phyloP scores from a whole-genome alignment of 2,888 invertebrate species.

The Sarcophaga carnaria region DNA sequence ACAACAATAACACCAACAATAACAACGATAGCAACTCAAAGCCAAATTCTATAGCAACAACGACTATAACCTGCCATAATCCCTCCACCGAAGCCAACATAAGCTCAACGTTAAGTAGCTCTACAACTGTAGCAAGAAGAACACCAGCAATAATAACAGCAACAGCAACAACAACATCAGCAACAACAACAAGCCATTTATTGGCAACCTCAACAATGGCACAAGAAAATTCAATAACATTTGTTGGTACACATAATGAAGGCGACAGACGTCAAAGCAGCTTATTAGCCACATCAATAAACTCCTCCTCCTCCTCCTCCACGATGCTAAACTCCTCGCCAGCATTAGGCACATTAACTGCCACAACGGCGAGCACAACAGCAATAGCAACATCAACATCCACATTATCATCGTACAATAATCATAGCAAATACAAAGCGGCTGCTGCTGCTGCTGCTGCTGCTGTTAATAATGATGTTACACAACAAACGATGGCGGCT shows the following conservation, averaged over 20 bases:
- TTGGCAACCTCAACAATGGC: constrained; percentile 46
- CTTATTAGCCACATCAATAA: constrained; percentile 6
- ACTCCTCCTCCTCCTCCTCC: constrained; percentile 17
- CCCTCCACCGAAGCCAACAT: not conserved
- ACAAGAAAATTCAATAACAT: constrained; percentile 56
- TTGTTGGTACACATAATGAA: constrained; percentile 48
- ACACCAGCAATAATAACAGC: constrained; percentile 2
- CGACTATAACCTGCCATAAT: constrained; percentile 11
- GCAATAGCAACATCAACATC: constrained; percentile 10
- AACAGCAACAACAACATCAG: constrained; percentile 16
- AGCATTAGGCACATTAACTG: constrained; percentile 11
- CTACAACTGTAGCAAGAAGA: not conserved
- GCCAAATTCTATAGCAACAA: constrained; percentile 21
- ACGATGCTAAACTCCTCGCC: not conserved
- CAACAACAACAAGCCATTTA: constrained; percentile 29
- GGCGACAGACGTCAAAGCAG: constrained; percentile 8
- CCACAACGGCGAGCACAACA: constrained; percentile 35
- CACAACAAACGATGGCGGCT: constrained; percentile 31
- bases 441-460: no score
- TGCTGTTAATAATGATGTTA: constrained; percentile 62
- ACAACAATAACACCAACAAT: constrained; percentile 12
- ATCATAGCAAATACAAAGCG: constrained; percentile 21
- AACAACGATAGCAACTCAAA: constrained; percentile 18
- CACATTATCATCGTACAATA: constrained; percentile 33
- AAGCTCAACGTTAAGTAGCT: constrained; percentile 13